Percentiles rank a stretch among this genome's conserved stretches.
phyloP scores from a whole-genome alignment of 2,888 invertebrate species.

The Drosophila limbata region DNA sequence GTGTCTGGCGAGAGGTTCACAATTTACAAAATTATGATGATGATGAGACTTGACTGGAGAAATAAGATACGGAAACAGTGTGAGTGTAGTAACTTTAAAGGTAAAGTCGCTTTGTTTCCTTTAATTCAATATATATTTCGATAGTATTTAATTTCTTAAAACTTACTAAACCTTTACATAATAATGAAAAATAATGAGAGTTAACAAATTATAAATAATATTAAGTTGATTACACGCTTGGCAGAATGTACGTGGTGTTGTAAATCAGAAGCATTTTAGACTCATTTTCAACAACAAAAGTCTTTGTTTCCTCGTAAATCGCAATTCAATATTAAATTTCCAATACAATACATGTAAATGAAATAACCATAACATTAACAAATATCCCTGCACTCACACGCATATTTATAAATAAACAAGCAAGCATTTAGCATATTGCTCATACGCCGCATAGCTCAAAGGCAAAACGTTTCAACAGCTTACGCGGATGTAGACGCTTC shows the following conservation, averaged over 20 bases:
- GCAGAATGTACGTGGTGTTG: too few species aligned
- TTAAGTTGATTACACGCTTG: too few species aligned
- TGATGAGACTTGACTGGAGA: conserved; percentile 53
- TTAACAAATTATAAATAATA: too few species aligned
- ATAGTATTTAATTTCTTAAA: conserved; percentile 3
- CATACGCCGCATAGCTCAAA: conserved; percentile 30
- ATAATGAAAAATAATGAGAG: too few species aligned
- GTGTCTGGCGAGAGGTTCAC: conserved; percentile 24
- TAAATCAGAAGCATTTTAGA: too few species aligned
- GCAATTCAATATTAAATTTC: too few species aligned
- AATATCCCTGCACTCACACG: conserved; percentile 1
- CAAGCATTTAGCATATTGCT: conserved; percentile 9
- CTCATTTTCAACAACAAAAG: neutral
- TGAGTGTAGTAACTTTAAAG: conserved; percentile 26
- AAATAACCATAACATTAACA: conserved; percentile 36
- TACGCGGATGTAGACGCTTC: conserved; percentile 39
- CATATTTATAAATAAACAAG: conserved; percentile 1
- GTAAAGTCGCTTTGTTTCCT: conserved; percentile 30
- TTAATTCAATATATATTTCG: conserved; percentile 10
- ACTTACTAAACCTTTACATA: too few species aligned
- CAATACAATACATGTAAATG: neutral
- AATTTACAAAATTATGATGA: conserved; percentile 30
- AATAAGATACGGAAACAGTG: conserved; percentile 36
- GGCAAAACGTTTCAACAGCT: conserved; percentile 40
- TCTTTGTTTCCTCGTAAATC: neutral